Evolutionary conservation across 2,888 invertebrate genomes (phyloP).

Genomic region (Drosophila prostipennis): DNA sequence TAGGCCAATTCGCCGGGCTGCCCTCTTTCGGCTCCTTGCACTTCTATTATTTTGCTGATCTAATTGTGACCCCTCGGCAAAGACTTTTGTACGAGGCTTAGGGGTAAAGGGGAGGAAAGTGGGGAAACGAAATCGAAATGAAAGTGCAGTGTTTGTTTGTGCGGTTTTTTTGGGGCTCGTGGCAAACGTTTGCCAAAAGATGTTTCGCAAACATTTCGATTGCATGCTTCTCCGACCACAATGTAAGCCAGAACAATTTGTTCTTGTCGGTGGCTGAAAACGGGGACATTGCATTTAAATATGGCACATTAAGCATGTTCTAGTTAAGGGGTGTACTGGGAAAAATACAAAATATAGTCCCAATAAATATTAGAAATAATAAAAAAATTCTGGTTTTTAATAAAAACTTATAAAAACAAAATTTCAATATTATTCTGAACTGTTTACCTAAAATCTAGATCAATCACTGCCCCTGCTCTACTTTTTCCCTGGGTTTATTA

Average conservation of each 20-base stretch:
- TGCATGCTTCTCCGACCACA: slow-evolving; percentile 36
- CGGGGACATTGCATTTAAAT: neutral
- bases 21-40: slow-evolving; percentile 23
- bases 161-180: slow-evolving; percentile 60
- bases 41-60: slow-evolving; percentile 20
- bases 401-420: neutral
- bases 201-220: slow-evolving; percentile 68
- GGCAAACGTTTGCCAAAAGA: slow-evolving; percentile 61
- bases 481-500: slow-evolving; percentile 3
- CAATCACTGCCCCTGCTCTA: neutral
- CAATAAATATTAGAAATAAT: no score
- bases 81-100: slow-evolving; percentile 10
- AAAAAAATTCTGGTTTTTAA: no score
- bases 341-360: no score
- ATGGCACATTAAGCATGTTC: neutral
- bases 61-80: slow-evolving; percentile 54
- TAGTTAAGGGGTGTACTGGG: neutral
- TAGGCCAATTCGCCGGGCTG: slow-evolving; percentile 64
- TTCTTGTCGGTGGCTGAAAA: slow-evolving; percentile 14
- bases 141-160: slow-evolving; percentile 32
- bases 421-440: neutral
- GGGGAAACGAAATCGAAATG: slow-evolving; percentile 70
- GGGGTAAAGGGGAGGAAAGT: neutral
- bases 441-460: neutral
- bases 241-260: slow-evolving; percentile 24